These are phyloP conservation scores for Leuciscus waleckii DNA, from an alignment of 2,797 vertebrate species.

Conservation along the genomic window DNA sequence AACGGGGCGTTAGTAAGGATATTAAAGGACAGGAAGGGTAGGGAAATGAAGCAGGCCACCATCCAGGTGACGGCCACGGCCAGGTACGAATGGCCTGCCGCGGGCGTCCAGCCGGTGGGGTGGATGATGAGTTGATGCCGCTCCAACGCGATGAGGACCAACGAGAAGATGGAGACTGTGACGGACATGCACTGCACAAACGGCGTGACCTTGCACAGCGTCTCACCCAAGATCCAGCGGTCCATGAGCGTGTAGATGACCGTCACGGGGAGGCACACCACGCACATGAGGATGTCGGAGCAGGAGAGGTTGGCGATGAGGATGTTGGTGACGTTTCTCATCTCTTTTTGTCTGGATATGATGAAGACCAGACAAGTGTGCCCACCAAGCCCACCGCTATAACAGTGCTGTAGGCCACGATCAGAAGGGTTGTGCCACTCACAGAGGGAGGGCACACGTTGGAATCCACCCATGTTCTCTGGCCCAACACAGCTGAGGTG, in stretches of 20 bases:
- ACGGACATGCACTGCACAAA: slow-evolving; percentile 83
- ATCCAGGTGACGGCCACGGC: slow-evolving; percentile 80
- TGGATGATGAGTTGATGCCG: slow-evolving; percentile 84
- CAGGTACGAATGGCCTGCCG: slow-evolving; percentile 79
- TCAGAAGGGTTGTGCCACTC: slow-evolving; percentile 78
- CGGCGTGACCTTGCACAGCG: slow-evolving; percentile 81
- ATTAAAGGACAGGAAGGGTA: slow-evolving; percentile 84
- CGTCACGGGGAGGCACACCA: slow-evolving; percentile 82
- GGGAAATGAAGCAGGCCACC: slow-evolving; percentile 79
- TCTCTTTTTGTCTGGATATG: slow-evolving; percentile 79
- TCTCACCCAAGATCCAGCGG: slow-evolving; percentile 82
- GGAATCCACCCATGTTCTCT: slow-evolving; percentile 66
- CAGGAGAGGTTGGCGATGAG: slow-evolving; percentile 85
- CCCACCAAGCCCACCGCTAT: slow-evolving; percentile 81
- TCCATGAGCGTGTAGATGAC: slow-evolving; percentile 86
- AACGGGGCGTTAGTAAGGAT: slow-evolving; percentile 81
- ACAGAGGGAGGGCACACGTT: slow-evolving; percentile 75
- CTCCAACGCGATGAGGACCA: slow-evolving; percentile 83
- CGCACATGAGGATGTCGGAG: slow-evolving; percentile 82
- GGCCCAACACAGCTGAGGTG: slow-evolving; percentile 59
- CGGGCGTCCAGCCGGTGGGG: slow-evolving; percentile 82
- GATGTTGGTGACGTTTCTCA: slow-evolving; percentile 83
- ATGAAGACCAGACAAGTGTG: slow-evolving; percentile 80
- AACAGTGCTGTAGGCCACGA: slow-evolving; percentile 80
- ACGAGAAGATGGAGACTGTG: slow-evolving; percentile 81